Conservation (phyloP, 2,888 invertebrate genomes). For the Dryobota labecula region DNA sequence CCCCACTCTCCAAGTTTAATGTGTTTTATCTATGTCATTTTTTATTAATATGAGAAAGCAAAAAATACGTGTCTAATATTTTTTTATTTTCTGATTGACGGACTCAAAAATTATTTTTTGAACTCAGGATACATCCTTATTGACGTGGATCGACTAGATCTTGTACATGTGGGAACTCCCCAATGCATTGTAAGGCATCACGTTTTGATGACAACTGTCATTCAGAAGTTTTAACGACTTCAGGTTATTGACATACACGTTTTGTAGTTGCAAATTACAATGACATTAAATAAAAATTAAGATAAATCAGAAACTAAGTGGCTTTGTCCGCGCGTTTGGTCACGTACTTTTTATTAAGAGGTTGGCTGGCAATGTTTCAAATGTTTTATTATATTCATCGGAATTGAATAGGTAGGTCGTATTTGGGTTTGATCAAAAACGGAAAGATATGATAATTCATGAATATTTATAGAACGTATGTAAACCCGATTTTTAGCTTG, state of each 20-base stretch:
- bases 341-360: slow-evolving; percentile 20
- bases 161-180: not conserved
- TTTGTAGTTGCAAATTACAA: slow-evolving; percentile 37
- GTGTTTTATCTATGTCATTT: no score
- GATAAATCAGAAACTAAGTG: slow-evolving; percentile 8
- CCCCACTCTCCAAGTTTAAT: no score
- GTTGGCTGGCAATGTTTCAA: slow-evolving; percentile 16
- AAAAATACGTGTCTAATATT: no score
- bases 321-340: slow-evolving; percentile 23
- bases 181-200: not conserved
- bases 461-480: slow-evolving; percentile 10
- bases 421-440: slow-evolving; percentile 1
- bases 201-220: slow-evolving; percentile 6
- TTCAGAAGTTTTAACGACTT: slow-evolving; percentile 25
- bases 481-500: not conserved
- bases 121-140: no score
- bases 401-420: not conserved
- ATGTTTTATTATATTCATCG: not conserved
- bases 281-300: slow-evolving; percentile 46
- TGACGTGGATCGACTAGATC: no score
- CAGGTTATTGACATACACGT: slow-evolving; percentile 22
- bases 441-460: not conserved
- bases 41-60: no score
- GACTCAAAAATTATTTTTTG: no score
- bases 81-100: no score